These are phyloP conservation scores for Sialis lutaria DNA, from an alignment of 2,888 invertebrate genomes.

Conservation along the genomic window DNA sequence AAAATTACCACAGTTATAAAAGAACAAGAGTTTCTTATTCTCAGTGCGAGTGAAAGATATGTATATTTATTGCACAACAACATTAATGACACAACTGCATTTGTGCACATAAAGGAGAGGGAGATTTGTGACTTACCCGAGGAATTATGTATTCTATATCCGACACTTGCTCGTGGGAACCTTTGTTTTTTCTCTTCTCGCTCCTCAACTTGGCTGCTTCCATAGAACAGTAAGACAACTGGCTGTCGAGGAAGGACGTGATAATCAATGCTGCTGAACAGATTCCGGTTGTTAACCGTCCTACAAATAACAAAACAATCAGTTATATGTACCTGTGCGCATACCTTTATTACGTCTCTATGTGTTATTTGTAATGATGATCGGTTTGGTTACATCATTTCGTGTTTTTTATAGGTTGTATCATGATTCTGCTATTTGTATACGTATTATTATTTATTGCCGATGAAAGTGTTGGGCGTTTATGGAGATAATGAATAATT, in stretches of 20 bases:
- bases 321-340: not conserved
- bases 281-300: conserved; percentile 28
- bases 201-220: conserved; percentile 18
- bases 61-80: not conserved
- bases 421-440: too few species aligned
- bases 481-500: too few species aligned
- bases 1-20: too few species aligned
- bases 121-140: conserved; percentile 22
- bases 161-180: conserved; percentile 27
- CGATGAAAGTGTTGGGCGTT: too few species aligned
- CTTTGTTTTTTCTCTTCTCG: conserved; percentile 14
- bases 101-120: too few species aligned
- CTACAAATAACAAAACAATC: conserved; percentile 17
- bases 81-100: not conserved
- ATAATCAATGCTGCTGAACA: conserved; percentile 26
- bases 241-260: conserved; percentile 29
- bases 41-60: not conserved
- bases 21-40: not conserved
- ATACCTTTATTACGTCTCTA: not conserved
- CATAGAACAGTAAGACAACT: conserved; percentile 30
- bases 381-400: too few species aligned
- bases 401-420: too few species aligned
- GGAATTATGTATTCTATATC: conserved; percentile 35
- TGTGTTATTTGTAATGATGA: not conserved
- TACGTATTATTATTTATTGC: too few species aligned